Evolutionary conservation across 2,113 vertebrate genomes (phyloP).

Genomic region (Cettia cetti): DNA sequence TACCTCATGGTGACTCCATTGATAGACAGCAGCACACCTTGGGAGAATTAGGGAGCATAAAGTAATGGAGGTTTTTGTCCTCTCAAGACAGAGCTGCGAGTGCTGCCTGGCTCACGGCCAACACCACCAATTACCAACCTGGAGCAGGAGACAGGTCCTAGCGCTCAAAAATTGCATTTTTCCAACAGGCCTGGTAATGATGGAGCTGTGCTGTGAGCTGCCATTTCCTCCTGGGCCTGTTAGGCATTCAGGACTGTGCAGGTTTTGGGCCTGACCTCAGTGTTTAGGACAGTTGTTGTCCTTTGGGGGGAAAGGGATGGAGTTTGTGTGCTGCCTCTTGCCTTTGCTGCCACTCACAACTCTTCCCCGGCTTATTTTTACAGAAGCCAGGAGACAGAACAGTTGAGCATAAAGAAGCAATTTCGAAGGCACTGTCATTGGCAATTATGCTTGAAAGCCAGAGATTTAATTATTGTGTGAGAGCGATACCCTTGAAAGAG

Average conservation of each 20-base stretch:
- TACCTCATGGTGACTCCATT: constrained; percentile 61
- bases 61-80: constrained; percentile 63
- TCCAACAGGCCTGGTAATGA: background rate
- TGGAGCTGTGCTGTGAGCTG: background rate
- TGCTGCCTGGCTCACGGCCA: constrained; percentile 27
- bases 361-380: background rate
- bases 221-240: background rate
- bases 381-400: background rate
- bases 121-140: constrained; percentile 51
- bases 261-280: background rate
- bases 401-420: background rate
- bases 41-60: constrained; percentile 42
- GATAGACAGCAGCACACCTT: constrained; percentile 61
- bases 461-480: constrained; percentile 31
- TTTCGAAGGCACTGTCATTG: background rate
- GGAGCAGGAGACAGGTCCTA: constrained; percentile 37
- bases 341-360: background rate
- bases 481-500: constrained; percentile 32
- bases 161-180: background rate
- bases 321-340: background rate
- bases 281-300: background rate
- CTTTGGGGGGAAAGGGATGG: background rate
- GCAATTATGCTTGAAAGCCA: background rate
- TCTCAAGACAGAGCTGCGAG: constrained; percentile 4
- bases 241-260: background rate